Conservation (phyloP, 2,797 vertebrate species). For the Gephyroberyx darwinii region DNA sequence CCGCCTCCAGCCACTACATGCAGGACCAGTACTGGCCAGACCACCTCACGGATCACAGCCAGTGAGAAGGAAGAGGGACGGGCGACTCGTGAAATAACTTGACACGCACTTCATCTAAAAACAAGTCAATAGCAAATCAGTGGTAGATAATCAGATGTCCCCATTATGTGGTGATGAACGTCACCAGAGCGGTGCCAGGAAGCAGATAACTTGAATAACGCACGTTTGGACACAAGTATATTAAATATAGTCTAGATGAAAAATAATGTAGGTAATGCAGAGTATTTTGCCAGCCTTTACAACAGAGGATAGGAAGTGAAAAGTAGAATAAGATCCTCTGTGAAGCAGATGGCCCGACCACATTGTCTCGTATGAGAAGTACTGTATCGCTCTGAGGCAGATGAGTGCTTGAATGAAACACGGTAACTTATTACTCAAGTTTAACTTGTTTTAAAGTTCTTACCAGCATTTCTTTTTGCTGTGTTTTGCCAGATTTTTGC, state of each 20-base stretch:
- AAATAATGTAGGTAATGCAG: too few relatives aligned
- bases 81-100: too few relatives aligned
- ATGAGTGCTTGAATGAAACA: conserved; percentile 17
- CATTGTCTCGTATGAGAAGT: not conserved
- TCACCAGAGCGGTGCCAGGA: too few relatives aligned
- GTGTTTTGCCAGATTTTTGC: conserved; percentile 18
- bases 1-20: conserved; percentile 86
- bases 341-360: too few relatives aligned
- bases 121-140: not conserved
- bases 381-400: not conserved
- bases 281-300: too few relatives aligned
- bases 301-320: too few relatives aligned
- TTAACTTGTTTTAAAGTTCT: conserved; percentile 7
- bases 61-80: conserved; percentile 67
- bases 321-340: too few relatives aligned
- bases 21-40: conserved; percentile 92
- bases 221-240: too few relatives aligned
- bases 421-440: conserved; percentile 41
- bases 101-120: not conserved
- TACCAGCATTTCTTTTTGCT: conserved; percentile 20
- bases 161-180: not conserved
- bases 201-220: too few relatives aligned
- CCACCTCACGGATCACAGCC: conserved; percentile 72
- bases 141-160: not conserved
- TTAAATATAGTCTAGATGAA: too few relatives aligned